Conservation (phyloP, 2,888 invertebrate genomes). For the Caenorhabditis afra region DNA sequence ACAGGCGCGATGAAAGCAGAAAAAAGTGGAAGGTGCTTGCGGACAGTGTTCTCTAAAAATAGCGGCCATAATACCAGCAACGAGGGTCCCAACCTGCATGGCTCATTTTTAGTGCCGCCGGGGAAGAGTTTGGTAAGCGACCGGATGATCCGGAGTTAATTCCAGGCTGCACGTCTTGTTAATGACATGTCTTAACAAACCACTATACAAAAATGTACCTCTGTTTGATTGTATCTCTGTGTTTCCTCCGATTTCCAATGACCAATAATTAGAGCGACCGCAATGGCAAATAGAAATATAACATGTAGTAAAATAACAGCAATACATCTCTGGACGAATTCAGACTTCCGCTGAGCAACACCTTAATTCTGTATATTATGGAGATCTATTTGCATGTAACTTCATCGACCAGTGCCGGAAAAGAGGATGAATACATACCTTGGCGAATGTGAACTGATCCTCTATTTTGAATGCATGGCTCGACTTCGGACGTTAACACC, state of each 20-base stretch:
- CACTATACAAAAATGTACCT: slow-evolving; percentile 21
- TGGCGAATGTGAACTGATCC: slow-evolving; percentile 22
- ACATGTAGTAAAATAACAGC: slow-evolving; percentile 72
- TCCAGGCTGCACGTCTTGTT: too few species aligned
- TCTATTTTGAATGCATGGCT: slow-evolving; percentile 62
- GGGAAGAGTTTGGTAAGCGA: too few species aligned
- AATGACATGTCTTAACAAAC: background rate
- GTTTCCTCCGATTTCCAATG: slow-evolving; percentile 72
- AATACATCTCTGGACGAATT: slow-evolving; percentile 81
- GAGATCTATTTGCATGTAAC: too few species aligned
- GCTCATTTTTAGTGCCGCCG: too few species aligned
- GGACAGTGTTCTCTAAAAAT: too few species aligned
- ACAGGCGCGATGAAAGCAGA: too few species aligned
- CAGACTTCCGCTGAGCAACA: slow-evolving; percentile 83
- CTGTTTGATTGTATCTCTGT: slow-evolving; percentile 32
- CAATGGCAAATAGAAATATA: slow-evolving; percentile 72
- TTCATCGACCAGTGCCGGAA: background rate
- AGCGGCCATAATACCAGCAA: too few species aligned
- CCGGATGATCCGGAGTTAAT: too few species aligned
- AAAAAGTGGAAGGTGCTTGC: too few species aligned
- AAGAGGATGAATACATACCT: slow-evolving; percentile 13
- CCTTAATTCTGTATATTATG: too few species aligned
- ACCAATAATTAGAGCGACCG: slow-evolving; percentile 74
- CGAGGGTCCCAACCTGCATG: too few species aligned
- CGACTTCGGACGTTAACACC: slow-evolving; percentile 51